Conservation (phyloP, 1,140 invertebrate genomes). For the Aphelenchoides avenae region DNA sequence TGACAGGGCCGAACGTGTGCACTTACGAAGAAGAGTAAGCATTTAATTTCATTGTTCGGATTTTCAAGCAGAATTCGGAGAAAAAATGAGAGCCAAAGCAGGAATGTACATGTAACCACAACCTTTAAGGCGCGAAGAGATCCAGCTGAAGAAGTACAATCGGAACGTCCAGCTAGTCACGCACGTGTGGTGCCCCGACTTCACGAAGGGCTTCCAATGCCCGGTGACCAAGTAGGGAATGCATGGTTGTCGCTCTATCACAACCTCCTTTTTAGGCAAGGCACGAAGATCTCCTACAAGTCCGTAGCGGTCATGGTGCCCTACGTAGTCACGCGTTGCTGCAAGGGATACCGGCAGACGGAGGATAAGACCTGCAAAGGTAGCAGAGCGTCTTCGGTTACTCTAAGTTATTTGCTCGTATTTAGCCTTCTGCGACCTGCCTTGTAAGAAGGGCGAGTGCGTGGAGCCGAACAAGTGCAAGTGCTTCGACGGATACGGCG, state of each 20-base stretch:
- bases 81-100: too few relatives aligned
- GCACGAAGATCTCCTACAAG: slow-evolving; percentile 54
- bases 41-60: slow-evolving; percentile 7
- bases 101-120: too few relatives aligned
- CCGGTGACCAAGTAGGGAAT: slow-evolving; percentile 45
- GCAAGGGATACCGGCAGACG: slow-evolving; percentile 70
- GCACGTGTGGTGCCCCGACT: slow-evolving; percentile 38
- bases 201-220: slow-evolving; percentile 46
- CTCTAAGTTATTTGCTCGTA: slow-evolving; percentile 21
- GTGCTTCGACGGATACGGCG: slow-evolving; percentile 79
- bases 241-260: neutral
- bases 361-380: slow-evolving; percentile 60
- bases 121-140: slow-evolving; percentile 30
- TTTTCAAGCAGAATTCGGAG: too few relatives aligned
- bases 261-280: slow-evolving; percentile 47
- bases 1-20: slow-evolving; percentile 38
- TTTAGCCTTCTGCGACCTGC: slow-evolving; percentile 71
- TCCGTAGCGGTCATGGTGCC: slow-evolving; percentile 68
- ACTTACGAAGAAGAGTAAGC: slow-evolving; percentile 33
- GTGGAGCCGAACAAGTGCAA: slow-evolving; percentile 77
- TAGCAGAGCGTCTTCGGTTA: neutral
- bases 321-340: slow-evolving; percentile 75
- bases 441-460: slow-evolving; percentile 78
- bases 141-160: slow-evolving; percentile 41
- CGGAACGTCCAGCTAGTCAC: slow-evolving; percentile 41